Percentiles rank a stretch among this genome's conserved stretches.
phyloP scores from a whole-genome alignment of 2,797 vertebrate genomes.

The Melanotaenia parkinsoni region DNA sequence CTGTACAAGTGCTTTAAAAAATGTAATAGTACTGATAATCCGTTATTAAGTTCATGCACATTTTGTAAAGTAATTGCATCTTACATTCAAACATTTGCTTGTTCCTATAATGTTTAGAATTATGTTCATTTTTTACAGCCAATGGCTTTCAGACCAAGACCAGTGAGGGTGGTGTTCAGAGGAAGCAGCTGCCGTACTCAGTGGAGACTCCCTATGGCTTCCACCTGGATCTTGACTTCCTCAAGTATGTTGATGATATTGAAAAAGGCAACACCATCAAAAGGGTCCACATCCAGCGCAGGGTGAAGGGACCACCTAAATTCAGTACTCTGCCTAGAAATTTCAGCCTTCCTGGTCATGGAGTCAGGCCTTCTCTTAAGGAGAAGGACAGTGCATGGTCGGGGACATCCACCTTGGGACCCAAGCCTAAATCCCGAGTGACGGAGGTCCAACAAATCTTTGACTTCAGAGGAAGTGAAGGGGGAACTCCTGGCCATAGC shows the following conservation, averaged over 20 bases:
- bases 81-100: neutral
- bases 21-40: conserved; percentile 48
- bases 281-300: conserved; percentile 92
- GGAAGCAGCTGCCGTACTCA: conserved; percentile 92
- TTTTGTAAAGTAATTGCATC: conserved; percentile 34
- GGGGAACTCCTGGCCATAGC: conserved; percentile 55
- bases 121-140: conserved; percentile 77
- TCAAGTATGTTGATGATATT: conserved; percentile 98
- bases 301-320: conserved; percentile 92
- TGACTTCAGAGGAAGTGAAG: conserved; percentile 73
- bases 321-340: conserved; percentile 96
- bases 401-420: conserved; percentile 82
- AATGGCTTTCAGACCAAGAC: conserved; percentile 84
- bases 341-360: conserved; percentile 92
- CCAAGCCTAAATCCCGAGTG: conserved; percentile 86
- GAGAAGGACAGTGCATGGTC: conserved; percentile 87
- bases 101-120: neutral
- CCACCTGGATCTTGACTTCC: conserved; percentile 96
- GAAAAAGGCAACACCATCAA: conserved; percentile 98
- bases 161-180: conserved; percentile 83
- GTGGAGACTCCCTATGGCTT: conserved; percentile 98
- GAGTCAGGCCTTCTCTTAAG: conserved; percentile 77
- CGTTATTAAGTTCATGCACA: conserved; percentile 33
- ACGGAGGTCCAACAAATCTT: conserved; percentile 84
- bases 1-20: conserved; percentile 39